These are phyloP conservation scores for Danio albolineatus DNA, from an alignment of 2,797 vertebrate genomes.

Conservation along the genomic window DNA sequence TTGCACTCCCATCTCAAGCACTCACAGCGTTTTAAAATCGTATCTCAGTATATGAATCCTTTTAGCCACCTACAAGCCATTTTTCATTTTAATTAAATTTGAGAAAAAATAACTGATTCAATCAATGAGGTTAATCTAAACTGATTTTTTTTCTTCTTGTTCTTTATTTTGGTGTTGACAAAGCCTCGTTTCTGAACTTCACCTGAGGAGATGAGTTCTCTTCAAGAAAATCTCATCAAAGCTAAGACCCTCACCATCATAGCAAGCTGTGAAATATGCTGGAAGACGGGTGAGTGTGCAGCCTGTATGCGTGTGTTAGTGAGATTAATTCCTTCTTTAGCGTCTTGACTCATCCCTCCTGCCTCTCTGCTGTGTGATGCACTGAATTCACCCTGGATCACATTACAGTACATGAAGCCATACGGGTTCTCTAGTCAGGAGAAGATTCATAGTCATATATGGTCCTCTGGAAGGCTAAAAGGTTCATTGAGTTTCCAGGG, in stretches of 20 bases:
- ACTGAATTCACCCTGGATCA: constrained; percentile 18
- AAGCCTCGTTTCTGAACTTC: neutral
- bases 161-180: neutral
- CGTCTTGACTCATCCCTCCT: neutral
- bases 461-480: neutral
- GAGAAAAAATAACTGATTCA: neutral
- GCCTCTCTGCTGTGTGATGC: neutral
- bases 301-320: constrained; percentile 14
- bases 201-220: constrained; percentile 17
- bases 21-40: neutral
- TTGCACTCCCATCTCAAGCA: neutral
- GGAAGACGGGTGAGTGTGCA: constrained; percentile 28
- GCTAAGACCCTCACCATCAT: constrained; percentile 6
- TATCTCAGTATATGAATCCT: neutral
- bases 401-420: neutral
- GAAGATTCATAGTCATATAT: neutral
- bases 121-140: neutral
- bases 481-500: neutral
- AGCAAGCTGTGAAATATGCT: constrained; percentile 34
- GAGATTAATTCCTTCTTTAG: constrained; percentile 28
- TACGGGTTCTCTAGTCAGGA: neutral
- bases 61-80: constrained; percentile 4
- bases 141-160: neutral
- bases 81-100: neutral
- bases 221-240: constrained; percentile 38